Evolutionary conservation across 1,140 invertebrate species (phyloP), one percentile per base, ranked within the genome.

Genomic region (Drosophila repletoides): DNA sequence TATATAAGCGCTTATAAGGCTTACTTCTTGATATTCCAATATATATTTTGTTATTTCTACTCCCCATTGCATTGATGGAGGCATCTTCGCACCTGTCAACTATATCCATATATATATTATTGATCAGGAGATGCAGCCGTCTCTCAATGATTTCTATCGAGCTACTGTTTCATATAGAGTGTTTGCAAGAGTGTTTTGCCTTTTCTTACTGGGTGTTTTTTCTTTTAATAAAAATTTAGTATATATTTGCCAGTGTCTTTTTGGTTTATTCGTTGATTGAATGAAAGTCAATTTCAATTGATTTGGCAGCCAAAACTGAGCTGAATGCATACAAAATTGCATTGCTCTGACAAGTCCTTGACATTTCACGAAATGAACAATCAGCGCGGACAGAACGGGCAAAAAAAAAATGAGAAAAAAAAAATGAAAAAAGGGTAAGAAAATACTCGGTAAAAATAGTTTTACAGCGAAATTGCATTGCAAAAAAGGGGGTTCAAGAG

Each of bases 321-420:
- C 59, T 43, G 73, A 81, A 76, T 81, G 76, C 76, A 81, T 69
- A 76, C 55, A 60, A 72, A 76, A 83, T 76, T 76, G 76, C 75
- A 83, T 81, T 81, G 69, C 76, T 55, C 59, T 64, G 72, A 56
- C 63, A 68, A 73, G 77, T 84, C 77, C 79, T 84, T 81, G 77
- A 81, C 77, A 83, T 83, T 83, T 81, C 70, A 49, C 68, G 40
- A 76, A 83, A 73, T 73, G 69, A 80, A 80, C 76, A 80, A n/a
- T 63, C 53, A 46, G 51, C 34, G 46, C 31, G 17, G 7, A 15
- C 43, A 17, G 26, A 48, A 14, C 17, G 19, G 28, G 19, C 6
- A 12, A 19, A 36, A 1, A 24, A 24, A 10, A 14, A 41, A 15
- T 10, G 5, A 5, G n/a, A 6, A 19, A 7, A 12, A 22, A 41